phyloP scores from a whole-genome alignment of 2,888 invertebrate genomes.

The Xestia c-nigrum region DNA sequence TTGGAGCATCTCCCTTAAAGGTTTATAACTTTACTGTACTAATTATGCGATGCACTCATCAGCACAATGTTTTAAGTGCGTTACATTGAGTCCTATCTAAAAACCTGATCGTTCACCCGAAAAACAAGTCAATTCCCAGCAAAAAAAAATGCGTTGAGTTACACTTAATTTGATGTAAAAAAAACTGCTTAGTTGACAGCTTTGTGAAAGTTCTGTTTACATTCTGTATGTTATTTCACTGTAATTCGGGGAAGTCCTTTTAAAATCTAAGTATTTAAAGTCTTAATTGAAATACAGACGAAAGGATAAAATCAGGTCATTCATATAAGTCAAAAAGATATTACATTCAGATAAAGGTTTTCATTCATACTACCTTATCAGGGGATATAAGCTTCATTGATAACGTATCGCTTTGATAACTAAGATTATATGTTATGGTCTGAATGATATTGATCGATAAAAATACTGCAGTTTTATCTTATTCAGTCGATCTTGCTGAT shows the following conservation, averaged over 20 bases:
- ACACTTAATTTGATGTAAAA: too few species aligned
- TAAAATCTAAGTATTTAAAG: background rate
- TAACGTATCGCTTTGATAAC: slow-evolving; percentile 1
- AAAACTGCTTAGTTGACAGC: too few species aligned
- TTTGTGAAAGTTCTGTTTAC: too few species aligned
- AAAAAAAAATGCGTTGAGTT: too few species aligned
- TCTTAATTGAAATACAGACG: slow-evolving; percentile 23
- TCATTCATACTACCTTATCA: slow-evolving; percentile 29
- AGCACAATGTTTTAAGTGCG: too few species aligned
- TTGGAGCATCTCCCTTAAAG: too few species aligned
- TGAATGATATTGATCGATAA: slow-evolving; percentile 21
- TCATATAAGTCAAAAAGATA: background rate
- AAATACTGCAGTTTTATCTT: slow-evolving; percentile 32
- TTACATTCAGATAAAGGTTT: slow-evolving; percentile 1
- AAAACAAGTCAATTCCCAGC: too few species aligned
- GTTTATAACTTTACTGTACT: too few species aligned
- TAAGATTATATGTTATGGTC: background rate
- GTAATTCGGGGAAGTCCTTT: background rate
- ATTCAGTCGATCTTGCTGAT: background rate
- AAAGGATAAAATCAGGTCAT: slow-evolving; percentile 1
- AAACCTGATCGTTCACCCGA: too few species aligned
- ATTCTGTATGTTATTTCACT: background rate
- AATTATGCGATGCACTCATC: too few species aligned
- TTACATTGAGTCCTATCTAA: too few species aligned
- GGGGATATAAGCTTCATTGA: background rate